phyloP scores from a whole-genome alignment of 1,140 invertebrate species.

The Condylostylus longicornis region DNA sequence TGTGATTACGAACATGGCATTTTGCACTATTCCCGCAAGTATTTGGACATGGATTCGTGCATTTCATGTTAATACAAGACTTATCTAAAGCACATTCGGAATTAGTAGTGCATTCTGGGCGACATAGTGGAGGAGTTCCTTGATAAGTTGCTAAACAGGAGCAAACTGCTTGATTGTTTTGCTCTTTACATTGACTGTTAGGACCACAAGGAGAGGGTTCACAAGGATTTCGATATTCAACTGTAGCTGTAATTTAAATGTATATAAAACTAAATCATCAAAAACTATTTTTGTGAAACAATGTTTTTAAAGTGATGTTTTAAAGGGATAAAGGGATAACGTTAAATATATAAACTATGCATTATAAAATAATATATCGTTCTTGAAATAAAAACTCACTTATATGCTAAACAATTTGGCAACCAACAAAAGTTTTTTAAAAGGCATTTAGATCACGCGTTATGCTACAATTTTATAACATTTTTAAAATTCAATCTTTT shows the following conservation, averaged over 20 bases:
- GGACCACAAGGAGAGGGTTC: conserved; percentile 50
- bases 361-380: no score
- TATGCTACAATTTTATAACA: no score
- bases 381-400: no score
- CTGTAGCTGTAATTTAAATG: conserved; percentile 10
- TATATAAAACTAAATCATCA: no score
- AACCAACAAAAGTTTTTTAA: no score
- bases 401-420: no score
- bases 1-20: conserved; percentile 43
- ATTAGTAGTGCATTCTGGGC: conserved; percentile 47
- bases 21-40: conserved; percentile 41
- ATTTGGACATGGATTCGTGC: conserved; percentile 54
- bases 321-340: no score
- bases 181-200: conserved; percentile 55
- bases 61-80: conserved; percentile 52
- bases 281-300: no score
- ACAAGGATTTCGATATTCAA: conserved; percentile 37
- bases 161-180: conserved; percentile 46
- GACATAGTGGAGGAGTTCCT: conserved; percentile 59
- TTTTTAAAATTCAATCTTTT: no score
- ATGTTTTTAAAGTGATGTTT: no score
- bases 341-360: no score
- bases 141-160: conserved; percentile 52
- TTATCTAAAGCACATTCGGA: conserved; percentile 50
- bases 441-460: no score